Base-by-base conservation (phyloP, 2,113 vertebrate genomes). In the Eudyptes chrysolophus region DNA sequence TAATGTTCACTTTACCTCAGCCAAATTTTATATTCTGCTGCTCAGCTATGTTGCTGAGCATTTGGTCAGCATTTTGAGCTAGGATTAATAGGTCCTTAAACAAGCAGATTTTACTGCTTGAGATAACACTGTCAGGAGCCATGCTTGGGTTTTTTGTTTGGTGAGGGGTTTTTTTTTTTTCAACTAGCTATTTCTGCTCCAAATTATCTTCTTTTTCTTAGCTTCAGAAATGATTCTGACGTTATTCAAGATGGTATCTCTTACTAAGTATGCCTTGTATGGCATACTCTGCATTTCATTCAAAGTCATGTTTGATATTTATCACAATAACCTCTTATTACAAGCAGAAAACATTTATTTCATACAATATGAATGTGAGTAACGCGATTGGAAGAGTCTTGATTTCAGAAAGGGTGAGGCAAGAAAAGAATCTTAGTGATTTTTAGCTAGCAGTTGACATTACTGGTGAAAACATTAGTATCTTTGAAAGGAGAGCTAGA, bases 241-340 rank as follows among this genome's bases (percentile, higher is more conserved):
- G 0, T 80, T 90, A 93, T 84, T 84, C 44, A 90, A 83, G 87
- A 92, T 71, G 21, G 13, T 75, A 72, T 90, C 65, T 86, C 48
- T 69, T 54, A 38, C 70, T 80, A 77, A 72, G 51, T 74, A 74
- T 77, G 62, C 55, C 66, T 86, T 54, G 10, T 49, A 68, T 55
- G 49, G 58, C 42, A 42, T 42, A 42, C 51, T 92, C 81, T 92
- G 40, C 42, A 88, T 92, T 96, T 93, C 74, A 80, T 90, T 96
- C 80, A 85, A 94, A 95, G 51, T 66, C 62, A 52, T 87, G 77
- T 91, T 87, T 96, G 92, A 88, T 96, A 92, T 94, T 97, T 92
- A 92, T 95, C 84, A 74, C 24, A 60, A 66, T 90, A 88, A 86
- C 84, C 71, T 91, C 84, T 93, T 76, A 84, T 94, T 91, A 93